A percentile compares a stretch with the other conserved stretches of the same genome.
These are phyloP conservation scores for Pandion haliaetus DNA, from an alignment of 2,113 vertebrate genomes.

Conservation along the genomic window DNA sequence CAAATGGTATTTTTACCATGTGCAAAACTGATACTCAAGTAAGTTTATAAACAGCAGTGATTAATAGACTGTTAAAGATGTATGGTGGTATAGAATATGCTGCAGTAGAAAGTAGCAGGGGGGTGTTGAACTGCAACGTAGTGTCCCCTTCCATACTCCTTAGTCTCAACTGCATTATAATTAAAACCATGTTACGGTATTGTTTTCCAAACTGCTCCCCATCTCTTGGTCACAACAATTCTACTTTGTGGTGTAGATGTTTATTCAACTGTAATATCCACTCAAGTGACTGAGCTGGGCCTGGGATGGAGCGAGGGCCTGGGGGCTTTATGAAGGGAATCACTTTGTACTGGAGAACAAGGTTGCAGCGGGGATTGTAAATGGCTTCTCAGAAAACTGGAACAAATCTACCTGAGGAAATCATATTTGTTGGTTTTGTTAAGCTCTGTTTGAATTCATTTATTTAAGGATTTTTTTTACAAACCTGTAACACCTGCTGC, in stretches of 20 bases:
- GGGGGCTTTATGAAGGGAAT: not conserved
- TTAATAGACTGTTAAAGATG: not conserved
- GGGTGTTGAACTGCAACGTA: not conserved
- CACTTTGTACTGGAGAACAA: not conserved
- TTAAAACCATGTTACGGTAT: not conserved
- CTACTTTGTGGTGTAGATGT: not conserved
- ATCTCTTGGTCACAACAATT: not conserved
- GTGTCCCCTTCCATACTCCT: not conserved
- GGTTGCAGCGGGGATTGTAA: not conserved
- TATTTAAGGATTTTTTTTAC: not conserved
- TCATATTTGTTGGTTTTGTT: not conserved
- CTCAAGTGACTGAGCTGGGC: not conserved
- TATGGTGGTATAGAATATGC: not conserved
- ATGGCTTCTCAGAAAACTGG: not conserved
- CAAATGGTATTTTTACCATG: not conserved
- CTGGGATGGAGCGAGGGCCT: not conserved
- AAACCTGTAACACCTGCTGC: not conserved
- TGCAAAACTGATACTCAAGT: not conserved
- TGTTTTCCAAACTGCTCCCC: not conserved
- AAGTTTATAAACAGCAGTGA: not conserved
- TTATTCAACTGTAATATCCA: not conserved
- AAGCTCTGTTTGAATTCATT: not conserved
- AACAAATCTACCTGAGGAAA: not conserved
- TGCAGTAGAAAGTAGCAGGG: not conserved
- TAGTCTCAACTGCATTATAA: not conserved